phyloP scores from a whole-genome alignment of 2,888 invertebrate genomes.

The Patella ulyssiponensis region DNA sequence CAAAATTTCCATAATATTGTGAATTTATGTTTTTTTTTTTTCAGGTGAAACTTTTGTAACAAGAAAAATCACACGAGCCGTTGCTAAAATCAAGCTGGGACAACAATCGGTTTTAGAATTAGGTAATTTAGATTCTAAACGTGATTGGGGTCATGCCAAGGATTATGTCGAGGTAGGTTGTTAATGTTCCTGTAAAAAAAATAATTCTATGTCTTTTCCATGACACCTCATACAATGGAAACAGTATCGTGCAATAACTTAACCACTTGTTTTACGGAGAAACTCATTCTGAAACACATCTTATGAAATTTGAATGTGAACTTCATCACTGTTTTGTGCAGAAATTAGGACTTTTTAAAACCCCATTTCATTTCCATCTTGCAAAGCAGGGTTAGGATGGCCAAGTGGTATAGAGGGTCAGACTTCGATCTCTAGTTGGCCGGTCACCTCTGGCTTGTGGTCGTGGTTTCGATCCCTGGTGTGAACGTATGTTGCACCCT shows the following conservation, averaged over 20 bases:
- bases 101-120: slow-evolving; percentile 88
- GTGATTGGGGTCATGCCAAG: slow-evolving; percentile 93
- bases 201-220: slow-evolving; percentile 10
- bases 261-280: neutral
- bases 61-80: slow-evolving; percentile 95
- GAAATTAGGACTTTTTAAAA: no score
- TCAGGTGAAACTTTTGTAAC: slow-evolving; percentile 96
- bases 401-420: no score
- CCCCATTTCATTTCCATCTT: no score
- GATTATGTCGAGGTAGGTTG: slow-evolving; percentile 91
- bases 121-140: slow-evolving; percentile 93
- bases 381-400: no score
- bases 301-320: neutral
- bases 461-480: no score
- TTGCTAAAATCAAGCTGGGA: slow-evolving; percentile 94
- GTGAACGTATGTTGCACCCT: no score
- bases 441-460: no score
- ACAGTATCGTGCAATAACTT: neutral
- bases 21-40: slow-evolving; percentile 19
- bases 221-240: neutral
- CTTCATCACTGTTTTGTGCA: neutral
- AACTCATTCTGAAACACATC: neutral
- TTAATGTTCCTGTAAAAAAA: neutral
- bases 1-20: neutral
- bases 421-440: no score